A percentile compares a stretch with the other conserved stretches of the same genome.
Conservation (phyloP, 2,797 vertebrate genomes). For the Acomys russatus region DNA sequence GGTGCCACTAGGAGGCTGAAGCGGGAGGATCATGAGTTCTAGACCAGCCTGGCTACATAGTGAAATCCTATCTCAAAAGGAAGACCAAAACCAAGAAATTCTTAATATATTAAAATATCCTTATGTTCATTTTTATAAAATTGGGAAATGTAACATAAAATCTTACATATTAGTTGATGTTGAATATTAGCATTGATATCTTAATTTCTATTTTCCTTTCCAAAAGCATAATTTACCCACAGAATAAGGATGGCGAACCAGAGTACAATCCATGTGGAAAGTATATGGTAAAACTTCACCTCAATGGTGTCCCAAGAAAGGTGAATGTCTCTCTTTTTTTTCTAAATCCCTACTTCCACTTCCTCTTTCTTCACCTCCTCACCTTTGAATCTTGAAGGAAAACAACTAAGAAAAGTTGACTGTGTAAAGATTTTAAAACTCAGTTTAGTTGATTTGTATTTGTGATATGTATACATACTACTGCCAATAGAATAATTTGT, state of each 20-base stretch:
- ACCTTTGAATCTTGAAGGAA: slow-evolving; percentile 51
- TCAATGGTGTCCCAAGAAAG: slow-evolving; percentile 99
- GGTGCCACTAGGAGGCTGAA: neutral
- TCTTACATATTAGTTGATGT: slow-evolving; percentile 11
- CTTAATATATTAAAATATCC: slow-evolving; percentile 35
- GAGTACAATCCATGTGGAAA: slow-evolving; percentile 99
- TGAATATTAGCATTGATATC: slow-evolving; percentile 68
- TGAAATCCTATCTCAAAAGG: neutral
- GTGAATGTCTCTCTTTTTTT: slow-evolving; percentile 85
- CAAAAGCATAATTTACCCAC: slow-evolving; percentile 96
- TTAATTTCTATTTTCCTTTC: slow-evolving; percentile 62
- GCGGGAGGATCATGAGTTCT: neutral
- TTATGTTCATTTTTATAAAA: slow-evolving; percentile 63
- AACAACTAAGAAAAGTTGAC: slow-evolving; percentile 54
- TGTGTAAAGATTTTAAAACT: slow-evolving; percentile 56
- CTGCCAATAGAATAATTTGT: neutral
- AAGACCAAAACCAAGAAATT: neutral
- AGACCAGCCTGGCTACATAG: neutral
- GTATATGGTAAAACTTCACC: slow-evolving; percentile 99
- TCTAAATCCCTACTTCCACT: neutral
- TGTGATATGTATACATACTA: slow-evolving; percentile 23
- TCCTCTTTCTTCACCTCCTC: neutral
- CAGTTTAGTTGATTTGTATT: slow-evolving; percentile 52
- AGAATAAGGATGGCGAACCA: slow-evolving; percentile 97
- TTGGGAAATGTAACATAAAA: slow-evolving; percentile 41